Conservation (phyloP, 2,797 vertebrate genomes). For the Falco concolor region DNA sequence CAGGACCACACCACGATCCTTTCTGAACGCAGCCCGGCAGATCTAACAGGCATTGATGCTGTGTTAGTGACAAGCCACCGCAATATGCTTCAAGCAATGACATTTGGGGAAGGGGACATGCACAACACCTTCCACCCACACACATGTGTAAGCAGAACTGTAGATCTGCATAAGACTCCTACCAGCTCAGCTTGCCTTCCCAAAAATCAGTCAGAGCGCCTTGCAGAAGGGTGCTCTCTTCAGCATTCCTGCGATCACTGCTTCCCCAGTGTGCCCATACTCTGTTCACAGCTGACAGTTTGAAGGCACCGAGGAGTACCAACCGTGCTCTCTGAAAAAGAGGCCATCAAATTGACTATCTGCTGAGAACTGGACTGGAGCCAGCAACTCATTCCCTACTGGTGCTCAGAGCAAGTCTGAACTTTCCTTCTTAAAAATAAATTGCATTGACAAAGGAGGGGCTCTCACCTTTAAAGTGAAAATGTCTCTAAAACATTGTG, state of each 20-base stretch:
- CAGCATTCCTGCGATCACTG: background rate
- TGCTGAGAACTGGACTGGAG: background rate
- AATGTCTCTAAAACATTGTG: background rate
- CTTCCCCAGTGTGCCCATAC: background rate
- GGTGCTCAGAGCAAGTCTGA: background rate
- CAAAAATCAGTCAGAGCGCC: background rate
- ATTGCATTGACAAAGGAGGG: background rate
- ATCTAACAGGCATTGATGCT: background rate
- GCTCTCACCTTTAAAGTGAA: background rate
- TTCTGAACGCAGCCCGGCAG: background rate
- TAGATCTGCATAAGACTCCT: background rate
- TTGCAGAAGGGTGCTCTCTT: background rate
- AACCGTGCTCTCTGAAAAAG: background rate
- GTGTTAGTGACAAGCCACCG: background rate
- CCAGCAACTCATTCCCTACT: background rate
- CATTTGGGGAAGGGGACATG: fast-evolving
- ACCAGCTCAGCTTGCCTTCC: background rate
- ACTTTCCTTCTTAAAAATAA: background rate
- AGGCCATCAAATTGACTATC: background rate
- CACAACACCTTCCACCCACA: background rate
- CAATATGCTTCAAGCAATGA: background rate
- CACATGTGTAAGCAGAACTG: background rate
- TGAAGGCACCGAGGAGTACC: background rate
- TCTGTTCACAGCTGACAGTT: background rate
- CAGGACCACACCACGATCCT: fast-evolving